A percentile compares a stretch with the other conserved stretches of the same genome.
Evolutionary conservation across 2,888 invertebrate genomes (phyloP).

Genomic region (Alcis repandata): DNA sequence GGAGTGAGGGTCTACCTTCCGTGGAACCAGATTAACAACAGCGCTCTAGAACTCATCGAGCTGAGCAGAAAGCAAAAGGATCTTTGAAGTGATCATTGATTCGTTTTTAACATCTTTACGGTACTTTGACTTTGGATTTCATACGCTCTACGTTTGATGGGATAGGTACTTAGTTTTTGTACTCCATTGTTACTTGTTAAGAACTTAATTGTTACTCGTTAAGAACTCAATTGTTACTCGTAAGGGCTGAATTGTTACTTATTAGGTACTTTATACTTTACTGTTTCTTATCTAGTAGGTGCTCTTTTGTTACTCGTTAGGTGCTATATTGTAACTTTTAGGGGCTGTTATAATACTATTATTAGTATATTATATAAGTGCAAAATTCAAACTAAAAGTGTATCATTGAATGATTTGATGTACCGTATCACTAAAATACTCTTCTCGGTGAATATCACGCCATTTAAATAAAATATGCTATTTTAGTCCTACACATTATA

Average conservation of each 20-base stretch:
- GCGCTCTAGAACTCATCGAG: slow-evolving; percentile 26
- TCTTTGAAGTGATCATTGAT: background rate
- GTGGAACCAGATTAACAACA: slow-evolving; percentile 58
- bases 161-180: background rate
- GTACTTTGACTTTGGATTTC: slow-evolving; percentile 11
- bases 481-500: slow-evolving; percentile 1
- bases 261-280: background rate
- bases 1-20: slow-evolving; percentile 68
- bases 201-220: background rate
- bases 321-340: background rate
- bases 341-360: too few species aligned
- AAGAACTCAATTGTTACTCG: background rate
- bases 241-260: background rate
- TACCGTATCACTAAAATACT: slow-evolving; percentile 7
- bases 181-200: background rate
- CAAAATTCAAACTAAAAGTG: background rate
- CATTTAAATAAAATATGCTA: background rate
- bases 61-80: background rate
- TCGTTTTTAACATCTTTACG: background rate
- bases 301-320: background rate
- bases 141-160: slow-evolving; percentile 2
- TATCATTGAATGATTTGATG: slow-evolving; percentile 15
- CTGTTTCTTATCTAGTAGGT: background rate
- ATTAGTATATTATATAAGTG: too few species aligned
- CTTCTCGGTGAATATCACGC: background rate